Evolutionary conservation across 2,888 invertebrate genomes (phyloP).

Genomic region (Seira ritae): DNA sequence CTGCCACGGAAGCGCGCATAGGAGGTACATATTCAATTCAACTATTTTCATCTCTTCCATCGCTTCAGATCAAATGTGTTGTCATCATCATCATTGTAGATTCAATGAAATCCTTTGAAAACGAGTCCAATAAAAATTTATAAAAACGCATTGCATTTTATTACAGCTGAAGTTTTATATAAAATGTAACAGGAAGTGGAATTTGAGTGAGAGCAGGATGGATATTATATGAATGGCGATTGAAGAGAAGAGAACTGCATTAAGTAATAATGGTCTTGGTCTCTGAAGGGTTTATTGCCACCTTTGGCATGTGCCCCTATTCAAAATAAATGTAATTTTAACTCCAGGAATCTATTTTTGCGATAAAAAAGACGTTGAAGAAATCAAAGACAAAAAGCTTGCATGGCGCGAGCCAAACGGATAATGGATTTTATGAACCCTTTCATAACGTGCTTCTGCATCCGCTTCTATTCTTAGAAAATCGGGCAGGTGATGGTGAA

Average conservation of each 20-base stretch:
- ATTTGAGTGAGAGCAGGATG: too few relatives aligned
- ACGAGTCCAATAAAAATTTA: slow-evolving; percentile 23
- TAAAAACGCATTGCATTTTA: slow-evolving; percentile 8
- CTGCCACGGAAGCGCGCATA: slow-evolving; percentile 54
- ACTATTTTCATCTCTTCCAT: slow-evolving; percentile 20
- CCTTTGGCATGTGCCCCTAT: slow-evolving; percentile 30
- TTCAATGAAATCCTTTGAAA: slow-evolving; percentile 34
- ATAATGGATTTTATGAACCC: background rate
- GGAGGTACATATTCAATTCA: slow-evolving; percentile 47
- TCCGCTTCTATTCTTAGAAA: slow-evolving; percentile 22
- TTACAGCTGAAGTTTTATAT: background rate
- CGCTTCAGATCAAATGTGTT: background rate
- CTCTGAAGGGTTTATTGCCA: slow-evolving; percentile 43
- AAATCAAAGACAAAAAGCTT: background rate
- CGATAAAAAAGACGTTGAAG: slow-evolving; percentile 29
- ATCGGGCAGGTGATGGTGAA: too few relatives aligned
- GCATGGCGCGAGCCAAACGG: slow-evolving; percentile 50
- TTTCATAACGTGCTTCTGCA: background rate
- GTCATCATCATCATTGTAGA: slow-evolving; percentile 39
- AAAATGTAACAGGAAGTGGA: slow-evolving; percentile 47
- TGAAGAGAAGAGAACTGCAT: too few relatives aligned
- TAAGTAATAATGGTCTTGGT: slow-evolving; percentile 18
- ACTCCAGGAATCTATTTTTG: slow-evolving; percentile 50
- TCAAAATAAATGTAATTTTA: slow-evolving; percentile 36
- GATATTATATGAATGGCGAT: too few relatives aligned